These are phyloP conservation scores for Lucifuga dentata DNA, from an alignment of 2,113 vertebrate genomes.

Conservation along the genomic window DNA sequence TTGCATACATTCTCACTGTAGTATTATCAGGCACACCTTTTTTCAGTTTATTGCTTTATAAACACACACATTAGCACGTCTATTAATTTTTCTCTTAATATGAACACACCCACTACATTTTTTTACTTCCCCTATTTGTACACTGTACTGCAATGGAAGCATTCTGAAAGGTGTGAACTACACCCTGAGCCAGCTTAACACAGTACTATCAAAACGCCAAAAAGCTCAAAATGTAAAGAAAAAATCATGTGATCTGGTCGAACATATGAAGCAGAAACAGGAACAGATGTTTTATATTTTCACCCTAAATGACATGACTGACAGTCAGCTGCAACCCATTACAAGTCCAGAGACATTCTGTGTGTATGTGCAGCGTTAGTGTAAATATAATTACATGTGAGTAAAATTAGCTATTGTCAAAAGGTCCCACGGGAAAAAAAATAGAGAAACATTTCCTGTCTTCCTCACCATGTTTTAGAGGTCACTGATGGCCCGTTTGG, in stretches of 20 bases:
- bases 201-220: no score
- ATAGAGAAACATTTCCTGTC: constrained; percentile 62
- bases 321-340: background rate
- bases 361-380: constrained; percentile 24
- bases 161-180: background rate
- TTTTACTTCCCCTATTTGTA: background rate
- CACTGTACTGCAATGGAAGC: background rate
- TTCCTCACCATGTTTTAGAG: constrained; percentile 15
- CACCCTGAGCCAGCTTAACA: background rate
- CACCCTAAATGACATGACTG: constrained; percentile 32
- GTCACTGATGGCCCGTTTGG: constrained; percentile 21
- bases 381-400: constrained; percentile 45
- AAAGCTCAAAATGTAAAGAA: no score
- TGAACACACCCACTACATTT: background rate
- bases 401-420: constrained; percentile 59
- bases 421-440: constrained; percentile 40
- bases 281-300: constrained; percentile 43
- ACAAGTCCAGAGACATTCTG: constrained; percentile 10
- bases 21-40: no score
- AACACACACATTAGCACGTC: no score
- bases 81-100: no score
- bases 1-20: no score
- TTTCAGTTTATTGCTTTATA: no score
- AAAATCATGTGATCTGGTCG: no score
- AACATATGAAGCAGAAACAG: constrained; percentile 8